These are phyloP conservation scores for Megalopta genalis DNA, from an alignment of 1,140 invertebrate genomes.

Conservation along the genomic window DNA sequence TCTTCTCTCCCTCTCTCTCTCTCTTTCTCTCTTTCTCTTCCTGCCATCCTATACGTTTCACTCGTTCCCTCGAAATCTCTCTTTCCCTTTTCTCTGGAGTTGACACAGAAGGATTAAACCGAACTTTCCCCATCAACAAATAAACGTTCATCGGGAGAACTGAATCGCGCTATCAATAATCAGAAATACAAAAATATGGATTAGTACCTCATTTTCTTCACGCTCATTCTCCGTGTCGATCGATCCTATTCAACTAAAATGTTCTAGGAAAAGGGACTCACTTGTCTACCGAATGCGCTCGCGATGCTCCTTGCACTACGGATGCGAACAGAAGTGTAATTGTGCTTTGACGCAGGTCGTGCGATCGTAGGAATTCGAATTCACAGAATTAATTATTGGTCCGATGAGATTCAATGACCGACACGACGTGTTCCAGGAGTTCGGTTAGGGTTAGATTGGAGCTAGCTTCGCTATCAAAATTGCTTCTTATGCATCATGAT, in stretches of 20 bases:
- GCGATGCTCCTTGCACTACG: not conserved
- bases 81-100: not conserved
- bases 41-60: no score
- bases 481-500: no score
- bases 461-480: no score
- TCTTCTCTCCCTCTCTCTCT: no score
- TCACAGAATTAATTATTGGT: not conserved
- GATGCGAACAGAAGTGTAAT: constrained; percentile 4
- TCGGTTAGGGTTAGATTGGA: no score
- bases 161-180: constrained; percentile 26
- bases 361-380: constrained; percentile 13
- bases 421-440: no score
- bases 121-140: constrained; percentile 29
- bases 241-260: constrained; percentile 17
- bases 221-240: not conserved
- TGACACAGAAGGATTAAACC: constrained; percentile 20
- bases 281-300: constrained; percentile 17
- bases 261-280: constrained; percentile 2
- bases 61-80: not conserved
- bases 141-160: constrained; percentile 32
- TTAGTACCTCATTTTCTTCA: constrained; percentile 25
- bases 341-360: constrained; percentile 8
- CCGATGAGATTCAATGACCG: not conserved
- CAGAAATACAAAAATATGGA: constrained; percentile 58
- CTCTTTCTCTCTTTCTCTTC: not conserved